These are phyloP conservation scores for Stenodera caucasica DNA, from an alignment of 2,888 invertebrate genomes.

Conservation along the genomic window DNA sequence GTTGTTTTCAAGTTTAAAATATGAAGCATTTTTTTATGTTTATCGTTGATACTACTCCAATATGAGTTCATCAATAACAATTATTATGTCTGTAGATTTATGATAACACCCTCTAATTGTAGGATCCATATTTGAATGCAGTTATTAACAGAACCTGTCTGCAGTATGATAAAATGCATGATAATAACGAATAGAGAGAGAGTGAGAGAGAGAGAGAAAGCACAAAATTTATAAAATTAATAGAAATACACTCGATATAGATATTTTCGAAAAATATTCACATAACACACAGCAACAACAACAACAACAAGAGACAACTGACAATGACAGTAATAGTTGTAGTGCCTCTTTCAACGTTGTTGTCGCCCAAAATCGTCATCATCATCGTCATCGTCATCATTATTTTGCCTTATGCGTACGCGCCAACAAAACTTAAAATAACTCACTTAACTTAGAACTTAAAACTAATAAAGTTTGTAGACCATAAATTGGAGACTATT, in stretches of 20 bases:
- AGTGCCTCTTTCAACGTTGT: background rate
- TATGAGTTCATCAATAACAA: no score
- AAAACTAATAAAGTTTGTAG: no score
- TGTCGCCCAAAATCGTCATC: conserved; percentile 2
- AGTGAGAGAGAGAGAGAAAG: conserved; percentile 13
- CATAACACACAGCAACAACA: no score
- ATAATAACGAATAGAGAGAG: background rate
- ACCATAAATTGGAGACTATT: no score
- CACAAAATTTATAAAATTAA: no score
- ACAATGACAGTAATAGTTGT: conserved; percentile 16
- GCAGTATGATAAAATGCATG: background rate
- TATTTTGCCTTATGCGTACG: conserved; percentile 38
- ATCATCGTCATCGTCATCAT: conserved; percentile 31
- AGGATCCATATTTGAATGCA: background rate
- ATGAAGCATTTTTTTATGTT: no score
- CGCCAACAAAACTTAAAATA: conserved; percentile 43
- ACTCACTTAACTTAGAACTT: conserved; percentile 31
- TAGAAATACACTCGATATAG: no score
- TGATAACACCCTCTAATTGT: background rate
- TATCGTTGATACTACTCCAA: no score
- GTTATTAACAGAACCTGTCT: background rate
- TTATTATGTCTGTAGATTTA: background rate
- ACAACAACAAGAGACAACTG: conserved; percentile 7
- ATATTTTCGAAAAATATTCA: no score
- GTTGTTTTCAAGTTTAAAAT: no score